Evolutionary conservation across 2,888 invertebrate species (phyloP).

Genomic region (Cinara cedri): DNA sequence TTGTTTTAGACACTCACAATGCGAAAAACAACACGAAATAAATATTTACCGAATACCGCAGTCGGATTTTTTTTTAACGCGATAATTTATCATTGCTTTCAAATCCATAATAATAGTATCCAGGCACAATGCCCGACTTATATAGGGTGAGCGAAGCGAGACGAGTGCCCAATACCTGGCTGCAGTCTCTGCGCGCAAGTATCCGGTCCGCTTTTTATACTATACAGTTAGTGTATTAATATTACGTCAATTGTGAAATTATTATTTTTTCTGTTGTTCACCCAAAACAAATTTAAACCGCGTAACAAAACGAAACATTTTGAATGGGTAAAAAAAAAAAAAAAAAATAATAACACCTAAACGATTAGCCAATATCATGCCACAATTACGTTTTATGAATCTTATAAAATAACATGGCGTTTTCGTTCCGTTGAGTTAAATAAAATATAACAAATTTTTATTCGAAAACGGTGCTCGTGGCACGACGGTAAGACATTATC

Average conservation of each 20-base stretch:
- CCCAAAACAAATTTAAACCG: not conserved
- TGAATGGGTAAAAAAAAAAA: too few relatives aligned
- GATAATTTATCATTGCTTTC: not conserved
- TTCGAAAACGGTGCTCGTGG: too few relatives aligned
- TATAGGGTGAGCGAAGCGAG: constrained; percentile 1
- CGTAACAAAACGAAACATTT: not conserved
- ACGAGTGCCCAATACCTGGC: not conserved
- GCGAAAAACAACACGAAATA: too few relatives aligned
- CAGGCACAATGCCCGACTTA: not conserved
- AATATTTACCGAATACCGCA: too few relatives aligned
- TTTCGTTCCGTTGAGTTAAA: too few relatives aligned
- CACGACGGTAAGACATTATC: too few relatives aligned
- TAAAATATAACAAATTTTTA: too few relatives aligned
- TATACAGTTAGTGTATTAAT: not conserved
- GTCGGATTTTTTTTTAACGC: not conserved
- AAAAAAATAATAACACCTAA: too few relatives aligned
- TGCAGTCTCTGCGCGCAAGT: not conserved
- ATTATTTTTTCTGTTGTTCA: not conserved
- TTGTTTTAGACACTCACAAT: too few relatives aligned
- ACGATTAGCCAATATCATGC: too few relatives aligned
- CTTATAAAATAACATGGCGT: too few relatives aligned
- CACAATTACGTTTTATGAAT: too few relatives aligned
- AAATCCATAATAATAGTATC: not conserved
- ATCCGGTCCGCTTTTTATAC: not conserved
- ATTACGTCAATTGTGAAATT: not conserved